Conservation (phyloP, 2,797 vertebrate genomes). For the Acipenser oxyrinchus region DNA sequence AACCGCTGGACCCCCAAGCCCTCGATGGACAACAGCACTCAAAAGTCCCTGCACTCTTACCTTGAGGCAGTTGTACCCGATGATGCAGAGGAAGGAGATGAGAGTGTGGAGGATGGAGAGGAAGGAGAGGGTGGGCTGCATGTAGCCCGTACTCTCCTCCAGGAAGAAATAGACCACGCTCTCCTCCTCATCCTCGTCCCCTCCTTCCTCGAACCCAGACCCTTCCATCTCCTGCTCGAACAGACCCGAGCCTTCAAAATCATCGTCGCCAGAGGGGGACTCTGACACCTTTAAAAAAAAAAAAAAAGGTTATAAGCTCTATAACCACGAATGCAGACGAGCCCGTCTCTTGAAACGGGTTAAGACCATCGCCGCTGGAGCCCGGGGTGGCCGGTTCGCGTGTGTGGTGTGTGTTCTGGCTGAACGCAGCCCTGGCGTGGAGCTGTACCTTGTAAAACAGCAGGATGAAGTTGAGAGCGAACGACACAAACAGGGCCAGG, state of each 20-base stretch:
- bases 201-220: constrained; percentile 56
- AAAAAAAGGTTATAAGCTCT: too few relatives aligned
- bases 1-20: too few relatives aligned
- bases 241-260: constrained; percentile 49
- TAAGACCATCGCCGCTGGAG: too few relatives aligned
- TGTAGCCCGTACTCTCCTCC: constrained; percentile 93
- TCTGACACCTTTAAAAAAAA: constrained; percentile 68
- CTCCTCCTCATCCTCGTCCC: constrained; percentile 75
- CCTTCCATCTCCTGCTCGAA: constrained; percentile 46
- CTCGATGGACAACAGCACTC: too few relatives aligned
- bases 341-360: too few relatives aligned
- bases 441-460: constrained; percentile 75
- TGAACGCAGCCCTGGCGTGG: too few relatives aligned
- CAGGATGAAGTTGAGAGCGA: constrained; percentile 92
- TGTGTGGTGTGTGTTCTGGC: too few relatives aligned
- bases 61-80: constrained; percentile 95
- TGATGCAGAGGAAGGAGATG: constrained; percentile 89
- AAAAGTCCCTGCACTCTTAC: constrained; percentile 31
- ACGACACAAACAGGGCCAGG: constrained; percentile 83
- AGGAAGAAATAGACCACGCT: constrained; percentile 80
- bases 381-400: too few relatives aligned
- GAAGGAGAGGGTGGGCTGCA: constrained; percentile 75
- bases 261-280: constrained; percentile 67
- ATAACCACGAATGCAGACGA: too few relatives aligned
- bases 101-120: constrained; percentile 74